phyloP scores from a whole-genome alignment of 1,140 invertebrate genomes.

The Trichogramma pretiosum region DNA sequence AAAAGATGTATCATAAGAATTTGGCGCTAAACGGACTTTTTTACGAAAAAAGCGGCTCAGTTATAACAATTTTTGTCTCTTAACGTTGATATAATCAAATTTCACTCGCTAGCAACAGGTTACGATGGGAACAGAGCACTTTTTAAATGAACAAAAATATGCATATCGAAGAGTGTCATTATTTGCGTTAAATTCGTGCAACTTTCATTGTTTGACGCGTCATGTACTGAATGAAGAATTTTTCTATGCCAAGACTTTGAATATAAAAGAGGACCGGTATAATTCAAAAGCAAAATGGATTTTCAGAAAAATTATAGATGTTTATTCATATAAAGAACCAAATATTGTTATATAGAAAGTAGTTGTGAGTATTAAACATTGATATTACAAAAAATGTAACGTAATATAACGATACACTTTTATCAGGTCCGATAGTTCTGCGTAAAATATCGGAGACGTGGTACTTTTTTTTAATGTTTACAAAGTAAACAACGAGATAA shows the following conservation, averaged over 20 bases:
- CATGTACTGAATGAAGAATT: too few species aligned
- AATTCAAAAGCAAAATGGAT: too few species aligned
- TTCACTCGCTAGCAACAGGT: too few species aligned
- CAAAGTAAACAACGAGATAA: neutral
- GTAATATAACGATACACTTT: slow-evolving; percentile 6
- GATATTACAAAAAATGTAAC: slow-evolving; percentile 10
- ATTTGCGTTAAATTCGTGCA: slow-evolving; percentile 24
- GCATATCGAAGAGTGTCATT: slow-evolving; percentile 41
- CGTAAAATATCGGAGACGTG: too few species aligned
- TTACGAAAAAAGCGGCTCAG: slow-evolving; percentile 3
- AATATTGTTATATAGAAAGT: too few species aligned
- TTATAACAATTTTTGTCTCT: slow-evolving; percentile 6
- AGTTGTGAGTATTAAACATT: too few species aligned
- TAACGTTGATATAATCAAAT: slow-evolving; percentile 3
- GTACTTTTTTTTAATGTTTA: too few species aligned
- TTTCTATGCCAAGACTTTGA: slow-evolving; percentile 29
- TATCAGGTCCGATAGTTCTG: slow-evolving; percentile 8
- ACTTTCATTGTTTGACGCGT: slow-evolving; percentile 23
- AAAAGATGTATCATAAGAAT: slow-evolving; percentile 3
- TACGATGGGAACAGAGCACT: slow-evolving; percentile 40
- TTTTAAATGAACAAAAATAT: slow-evolving; percentile 21
- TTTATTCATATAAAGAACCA: too few species aligned
- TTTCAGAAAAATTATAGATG: too few species aligned
- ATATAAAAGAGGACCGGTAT: too few species aligned
- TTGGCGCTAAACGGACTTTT: slow-evolving; percentile 4